These are phyloP conservation scores for Listronotus bonariensis DNA, from an alignment of 1,140 invertebrate species.

Conservation along the genomic window DNA sequence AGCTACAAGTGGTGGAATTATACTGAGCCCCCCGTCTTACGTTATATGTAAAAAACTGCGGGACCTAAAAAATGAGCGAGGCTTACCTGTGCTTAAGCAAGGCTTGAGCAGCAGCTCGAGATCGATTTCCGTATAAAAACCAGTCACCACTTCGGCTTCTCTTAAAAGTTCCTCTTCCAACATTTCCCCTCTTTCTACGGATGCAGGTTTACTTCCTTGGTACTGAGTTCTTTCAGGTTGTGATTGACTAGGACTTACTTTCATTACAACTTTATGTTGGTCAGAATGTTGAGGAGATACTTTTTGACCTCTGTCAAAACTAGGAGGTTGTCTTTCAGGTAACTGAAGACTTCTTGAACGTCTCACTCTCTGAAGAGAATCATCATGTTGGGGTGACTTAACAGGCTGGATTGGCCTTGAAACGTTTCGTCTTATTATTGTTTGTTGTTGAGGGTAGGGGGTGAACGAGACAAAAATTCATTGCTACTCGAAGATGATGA, in stretches of 20 bases:
- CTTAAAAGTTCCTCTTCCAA: conserved; percentile 59
- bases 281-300: conserved; percentile 53
- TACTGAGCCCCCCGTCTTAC: no score
- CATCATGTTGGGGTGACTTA: conserved; percentile 44
- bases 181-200: conserved; percentile 49
- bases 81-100: conserved; percentile 54
- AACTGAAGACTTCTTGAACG: conserved; percentile 63
- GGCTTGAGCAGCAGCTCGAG: conserved; percentile 58
- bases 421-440: conserved; percentile 49
- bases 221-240: conserved; percentile 21
- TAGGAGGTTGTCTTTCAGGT: conserved; percentile 60
- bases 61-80: no score
- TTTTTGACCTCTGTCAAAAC: conserved; percentile 40
- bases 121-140: conserved; percentile 63
- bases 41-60: no score
- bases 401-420: conserved; percentile 26
- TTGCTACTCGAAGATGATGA: conserved; percentile 58
- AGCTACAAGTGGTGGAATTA: no score
- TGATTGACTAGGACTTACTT: neutral
- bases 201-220: conserved; percentile 15
- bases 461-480: conserved; percentile 53
- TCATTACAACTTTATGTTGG: conserved; percentile 39
- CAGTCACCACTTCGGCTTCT: conserved; percentile 62
- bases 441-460: conserved; percentile 48
- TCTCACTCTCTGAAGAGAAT: conserved; percentile 58